These are phyloP conservation scores for Eupithecia dodoneata DNA, from an alignment of 2,888 invertebrate species.

Conservation along the genomic window DNA sequence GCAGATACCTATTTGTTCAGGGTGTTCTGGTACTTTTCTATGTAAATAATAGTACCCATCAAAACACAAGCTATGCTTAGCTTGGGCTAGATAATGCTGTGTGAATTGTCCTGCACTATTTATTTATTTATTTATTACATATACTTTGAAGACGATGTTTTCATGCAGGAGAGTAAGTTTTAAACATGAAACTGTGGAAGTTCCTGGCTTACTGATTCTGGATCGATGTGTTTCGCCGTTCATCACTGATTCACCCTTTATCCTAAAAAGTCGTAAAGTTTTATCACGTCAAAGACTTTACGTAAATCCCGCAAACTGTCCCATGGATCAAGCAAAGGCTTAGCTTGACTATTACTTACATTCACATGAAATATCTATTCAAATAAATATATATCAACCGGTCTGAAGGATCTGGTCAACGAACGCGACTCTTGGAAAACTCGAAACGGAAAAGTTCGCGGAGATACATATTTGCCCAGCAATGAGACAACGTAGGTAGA, in stretches of 20 bases:
- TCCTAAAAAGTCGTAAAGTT: conserved; percentile 64
- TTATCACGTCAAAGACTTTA: conserved; percentile 61
- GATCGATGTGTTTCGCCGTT: not conserved
- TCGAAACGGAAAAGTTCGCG: no score
- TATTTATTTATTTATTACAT: no score
- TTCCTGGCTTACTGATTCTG: not conserved
- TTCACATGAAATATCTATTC: not conserved
- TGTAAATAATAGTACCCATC: no score
- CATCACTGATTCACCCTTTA: conserved; percentile 58
- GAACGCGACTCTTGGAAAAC: no score
- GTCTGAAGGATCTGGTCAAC: no score
- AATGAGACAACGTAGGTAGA: no score
- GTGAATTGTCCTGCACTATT: no score
- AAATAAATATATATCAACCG: not conserved
- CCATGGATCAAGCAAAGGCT: conserved; percentile 47
- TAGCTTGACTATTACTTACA: conserved; percentile 25
- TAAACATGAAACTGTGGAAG: not conserved
- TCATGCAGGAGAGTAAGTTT: not conserved
- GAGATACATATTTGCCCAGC: no score
- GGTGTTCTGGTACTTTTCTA: no score
- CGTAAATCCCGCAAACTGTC: conserved; percentile 50
- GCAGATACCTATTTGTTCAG: no score
- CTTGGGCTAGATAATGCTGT: no score
- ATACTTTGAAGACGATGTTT: not conserved
- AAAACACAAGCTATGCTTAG: no score